Percentiles rank a stretch among this genome's conserved stretches.
Evolutionary conservation across 1,140 invertebrate genomes (phyloP).

Genomic region (Drosophila suzukii): DNA sequence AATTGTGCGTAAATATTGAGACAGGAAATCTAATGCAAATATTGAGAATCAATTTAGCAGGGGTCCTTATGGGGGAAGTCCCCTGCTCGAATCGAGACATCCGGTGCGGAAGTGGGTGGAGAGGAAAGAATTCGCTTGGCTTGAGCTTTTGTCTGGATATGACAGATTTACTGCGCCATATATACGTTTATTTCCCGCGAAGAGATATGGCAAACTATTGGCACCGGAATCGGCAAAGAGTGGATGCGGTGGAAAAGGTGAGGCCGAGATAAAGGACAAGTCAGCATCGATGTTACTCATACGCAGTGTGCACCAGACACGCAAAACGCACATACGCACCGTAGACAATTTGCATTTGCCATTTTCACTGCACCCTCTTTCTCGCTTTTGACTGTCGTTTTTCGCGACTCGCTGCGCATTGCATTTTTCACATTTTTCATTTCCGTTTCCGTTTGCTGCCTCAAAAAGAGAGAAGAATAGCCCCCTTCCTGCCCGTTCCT

Average conservation of each 20-base stretch:
- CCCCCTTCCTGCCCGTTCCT: background rate
- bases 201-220: conserved; percentile 77
- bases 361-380: conserved; percentile 36
- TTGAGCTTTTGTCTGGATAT: conserved; percentile 68
- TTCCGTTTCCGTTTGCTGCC: conserved; percentile 69
- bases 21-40: conserved; percentile 4
- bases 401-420: conserved; percentile 51
- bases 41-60: conserved; percentile 10
- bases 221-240: conserved; percentile 44
- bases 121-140: conserved; percentile 17
- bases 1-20: conserved; percentile 3
- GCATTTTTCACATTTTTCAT: conserved; percentile 79
- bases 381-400: conserved; percentile 18
- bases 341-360: conserved; percentile 70
- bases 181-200: conserved; percentile 60
- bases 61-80: background rate
- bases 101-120: conserved; percentile 1
- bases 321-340: conserved; percentile 19
- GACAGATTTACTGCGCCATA: conserved; percentile 73
- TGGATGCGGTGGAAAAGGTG: conserved; percentile 30
- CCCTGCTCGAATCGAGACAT: background rate
- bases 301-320: conserved; percentile 47
- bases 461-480: conserved; percentile 31
- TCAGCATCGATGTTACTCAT: conserved; percentile 58
- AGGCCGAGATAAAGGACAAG: conserved; percentile 38